A percentile compares a stretch with the other conserved stretches of the same genome.
Evolutionary conservation across 2,888 invertebrate genomes (phyloP).

Genomic region (Nasonovia ribisnigri): DNA sequence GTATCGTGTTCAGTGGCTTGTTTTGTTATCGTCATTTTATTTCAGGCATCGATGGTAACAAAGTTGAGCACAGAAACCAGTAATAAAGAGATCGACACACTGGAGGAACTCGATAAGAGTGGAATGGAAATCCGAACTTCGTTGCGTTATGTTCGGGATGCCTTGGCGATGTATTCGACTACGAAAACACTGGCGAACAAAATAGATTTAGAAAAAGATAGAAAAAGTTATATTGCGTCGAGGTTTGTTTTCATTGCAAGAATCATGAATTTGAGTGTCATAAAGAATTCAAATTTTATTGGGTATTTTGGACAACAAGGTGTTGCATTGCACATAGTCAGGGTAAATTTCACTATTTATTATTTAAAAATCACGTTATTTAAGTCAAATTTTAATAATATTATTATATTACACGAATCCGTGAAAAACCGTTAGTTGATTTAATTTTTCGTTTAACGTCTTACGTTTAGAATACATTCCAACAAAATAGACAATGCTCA

Average conservation of each 20-base stretch:
- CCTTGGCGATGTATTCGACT: slow-evolving; percentile 32
- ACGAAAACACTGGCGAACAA: slow-evolving; percentile 48
- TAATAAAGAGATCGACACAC: slow-evolving; percentile 55
- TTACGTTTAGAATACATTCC: too few species aligned
- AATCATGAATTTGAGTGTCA: slow-evolving; percentile 35
- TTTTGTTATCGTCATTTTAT: slow-evolving; percentile 62
- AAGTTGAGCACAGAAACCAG: slow-evolving; percentile 44
- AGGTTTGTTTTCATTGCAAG: slow-evolving; percentile 52
- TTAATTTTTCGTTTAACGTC: too few species aligned
- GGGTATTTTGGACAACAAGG: slow-evolving; percentile 17
- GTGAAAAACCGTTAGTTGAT: background rate
- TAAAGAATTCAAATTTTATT: slow-evolving; percentile 26
- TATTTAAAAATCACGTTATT: background rate
- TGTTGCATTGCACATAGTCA: slow-evolving; percentile 44
- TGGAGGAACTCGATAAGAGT: slow-evolving; percentile 53
- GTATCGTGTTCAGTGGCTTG: slow-evolving; percentile 53
- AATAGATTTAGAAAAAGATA: slow-evolving; percentile 36
- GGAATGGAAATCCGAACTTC: slow-evolving; percentile 57
- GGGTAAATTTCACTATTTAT: background rate
- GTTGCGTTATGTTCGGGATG: slow-evolving; percentile 15
- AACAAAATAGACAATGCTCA: too few species aligned
- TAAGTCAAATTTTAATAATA: background rate
- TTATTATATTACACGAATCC: too few species aligned
- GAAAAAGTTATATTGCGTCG: slow-evolving; percentile 15
- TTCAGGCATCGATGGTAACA: slow-evolving; percentile 62